These are phyloP conservation scores for Pseudeuparius sepicola DNA, from an alignment of 2,888 invertebrate genomes.

Conservation along the genomic window DNA sequence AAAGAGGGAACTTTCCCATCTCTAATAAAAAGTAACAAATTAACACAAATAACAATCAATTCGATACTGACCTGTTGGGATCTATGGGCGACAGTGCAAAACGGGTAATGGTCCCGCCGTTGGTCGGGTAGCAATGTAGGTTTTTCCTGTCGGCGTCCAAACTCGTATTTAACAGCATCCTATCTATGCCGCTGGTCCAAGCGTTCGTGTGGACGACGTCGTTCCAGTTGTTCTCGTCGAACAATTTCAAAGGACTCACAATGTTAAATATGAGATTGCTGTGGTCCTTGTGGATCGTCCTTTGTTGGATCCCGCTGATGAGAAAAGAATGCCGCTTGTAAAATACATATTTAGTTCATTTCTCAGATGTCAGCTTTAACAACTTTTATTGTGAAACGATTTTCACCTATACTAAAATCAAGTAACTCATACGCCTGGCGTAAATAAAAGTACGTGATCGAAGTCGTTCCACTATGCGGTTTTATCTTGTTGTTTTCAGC, in stretches of 20 bases:
- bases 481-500: too few relatives aligned
- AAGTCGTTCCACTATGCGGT: too few relatives aligned
- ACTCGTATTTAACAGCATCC: conserved; percentile 45
- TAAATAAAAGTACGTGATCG: too few relatives aligned
- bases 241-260: conserved; percentile 35
- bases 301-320: conserved; percentile 1
- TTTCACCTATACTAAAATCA: too few relatives aligned
- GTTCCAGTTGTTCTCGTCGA: conserved; percentile 26
- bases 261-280: conserved; percentile 52
- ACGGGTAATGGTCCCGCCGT: conserved; percentile 55
- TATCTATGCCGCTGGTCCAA: conserved; percentile 55
- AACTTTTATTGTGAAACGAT: too few relatives aligned
- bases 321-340: too few relatives aligned
- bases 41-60: too few relatives aligned
- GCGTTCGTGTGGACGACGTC: conserved; percentile 36
- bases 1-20: too few relatives aligned
- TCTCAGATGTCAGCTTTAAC: too few relatives aligned
- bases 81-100: conserved; percentile 58
- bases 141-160: conserved; percentile 34
- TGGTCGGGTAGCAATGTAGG: conserved; percentile 43
- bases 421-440: too few relatives aligned
- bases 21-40: too few relatives aligned
- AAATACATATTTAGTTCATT: too few relatives aligned
- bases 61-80: conserved; percentile 53
- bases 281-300: conserved; percentile 43